A percentile compares a stretch with the other conserved stretches of the same genome.
These are phyloP conservation scores for Sarcoramphus papa DNA, from an alignment of 2,797 vertebrate genomes.

Conservation along the genomic window DNA sequence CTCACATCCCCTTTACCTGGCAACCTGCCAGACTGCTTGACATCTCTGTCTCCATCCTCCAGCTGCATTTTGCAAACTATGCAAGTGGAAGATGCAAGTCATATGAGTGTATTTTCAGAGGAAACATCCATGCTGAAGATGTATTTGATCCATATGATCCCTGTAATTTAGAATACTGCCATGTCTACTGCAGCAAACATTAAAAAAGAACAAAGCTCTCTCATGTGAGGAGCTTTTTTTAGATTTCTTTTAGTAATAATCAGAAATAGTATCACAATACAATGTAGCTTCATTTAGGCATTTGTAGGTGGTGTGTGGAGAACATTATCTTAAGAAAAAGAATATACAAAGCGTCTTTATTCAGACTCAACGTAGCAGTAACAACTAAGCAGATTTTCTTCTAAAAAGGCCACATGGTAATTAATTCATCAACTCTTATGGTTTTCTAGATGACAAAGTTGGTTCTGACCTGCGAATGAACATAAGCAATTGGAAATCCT, in stretches of 20 bases:
- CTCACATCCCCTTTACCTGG: background rate
- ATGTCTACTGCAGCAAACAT: background rate
- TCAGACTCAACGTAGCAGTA: background rate
- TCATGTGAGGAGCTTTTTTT: background rate
- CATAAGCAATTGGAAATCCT: background rate
- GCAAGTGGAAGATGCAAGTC: background rate
- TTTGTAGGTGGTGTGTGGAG: background rate
- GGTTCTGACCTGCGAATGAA: background rate
- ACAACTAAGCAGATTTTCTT: background rate
- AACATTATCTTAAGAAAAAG: background rate
- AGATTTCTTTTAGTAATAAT: background rate
- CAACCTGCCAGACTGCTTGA: background rate
- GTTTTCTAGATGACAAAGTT: background rate
- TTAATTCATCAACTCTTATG: background rate
- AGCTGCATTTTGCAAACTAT: background rate
- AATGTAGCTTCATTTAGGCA: background rate
- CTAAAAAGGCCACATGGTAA: background rate
- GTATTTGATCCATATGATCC: background rate
- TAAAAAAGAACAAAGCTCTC: background rate
- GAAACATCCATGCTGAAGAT: background rate
- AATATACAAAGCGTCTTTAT: background rate
- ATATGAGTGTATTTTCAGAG: background rate
- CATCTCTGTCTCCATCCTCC: background rate
- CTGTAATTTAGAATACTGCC: background rate
- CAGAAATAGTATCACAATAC: slow-evolving; percentile 12